phyloP scores from a whole-genome alignment of 2,113 vertebrate species.

The Typhlomys cinereus region DNA sequence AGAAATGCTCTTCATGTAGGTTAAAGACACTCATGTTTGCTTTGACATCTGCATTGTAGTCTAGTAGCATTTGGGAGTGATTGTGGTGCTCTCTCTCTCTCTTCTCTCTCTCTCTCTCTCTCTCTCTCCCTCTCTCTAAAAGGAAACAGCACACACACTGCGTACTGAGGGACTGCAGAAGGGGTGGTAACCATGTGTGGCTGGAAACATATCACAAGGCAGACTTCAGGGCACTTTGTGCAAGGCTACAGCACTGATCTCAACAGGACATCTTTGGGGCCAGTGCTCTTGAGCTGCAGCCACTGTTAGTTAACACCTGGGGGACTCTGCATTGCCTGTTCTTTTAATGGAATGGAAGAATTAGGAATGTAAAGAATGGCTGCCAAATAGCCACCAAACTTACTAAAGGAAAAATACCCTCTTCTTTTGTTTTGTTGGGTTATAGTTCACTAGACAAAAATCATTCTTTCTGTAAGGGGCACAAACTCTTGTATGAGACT shows the following conservation, averaged over 20 bases:
- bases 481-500: background rate
- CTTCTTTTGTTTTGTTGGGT: background rate
- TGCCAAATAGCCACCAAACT: background rate
- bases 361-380: background rate
- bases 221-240: background rate
- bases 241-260: background rate
- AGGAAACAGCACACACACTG: background rate
- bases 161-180: conserved; percentile 18
- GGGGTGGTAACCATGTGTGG: background rate
- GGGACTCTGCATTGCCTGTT: background rate
- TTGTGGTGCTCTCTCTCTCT: no score
- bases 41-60: no score
- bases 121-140: no score
- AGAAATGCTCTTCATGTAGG: background rate
- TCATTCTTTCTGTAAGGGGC: conserved; percentile 16
- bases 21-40: background rate
- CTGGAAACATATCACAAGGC: background rate
- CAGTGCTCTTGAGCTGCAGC: background rate
- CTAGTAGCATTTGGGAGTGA: background rate
- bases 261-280: background rate
- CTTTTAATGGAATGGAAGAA: background rate
- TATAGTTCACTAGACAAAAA: background rate
- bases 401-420: background rate
- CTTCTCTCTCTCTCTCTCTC: no score
- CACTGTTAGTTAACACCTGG: background rate